Evolutionary conservation across 2,113 vertebrate genomes (phyloP).

Genomic region (Origma solitaria): DNA sequence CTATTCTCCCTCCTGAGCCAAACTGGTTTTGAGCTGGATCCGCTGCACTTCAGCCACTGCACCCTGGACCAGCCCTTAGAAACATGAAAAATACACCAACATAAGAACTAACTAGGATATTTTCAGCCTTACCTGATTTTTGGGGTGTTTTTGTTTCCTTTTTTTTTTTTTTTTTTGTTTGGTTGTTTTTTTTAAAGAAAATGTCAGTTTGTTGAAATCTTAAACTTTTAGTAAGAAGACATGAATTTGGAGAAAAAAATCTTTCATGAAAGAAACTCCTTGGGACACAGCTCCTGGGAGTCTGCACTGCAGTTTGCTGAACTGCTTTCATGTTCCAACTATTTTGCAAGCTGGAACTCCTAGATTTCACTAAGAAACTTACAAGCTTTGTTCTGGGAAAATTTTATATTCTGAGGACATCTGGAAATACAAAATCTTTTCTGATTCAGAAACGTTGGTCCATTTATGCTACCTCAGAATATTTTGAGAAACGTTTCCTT

Average conservation of each 20-base stretch:
- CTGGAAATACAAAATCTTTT: background rate
- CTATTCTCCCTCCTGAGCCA: background rate
- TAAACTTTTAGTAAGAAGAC: background rate
- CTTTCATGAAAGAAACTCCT: background rate
- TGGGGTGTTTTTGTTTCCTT: rapidly evolving
- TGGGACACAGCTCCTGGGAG: background rate
- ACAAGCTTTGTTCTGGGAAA: background rate
- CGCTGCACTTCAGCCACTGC: background rate
- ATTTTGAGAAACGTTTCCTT: background rate
- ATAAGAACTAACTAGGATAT: background rate
- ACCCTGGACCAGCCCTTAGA: background rate
- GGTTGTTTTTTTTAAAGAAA: background rate
- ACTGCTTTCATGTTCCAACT: background rate
- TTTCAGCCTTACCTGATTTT: background rate
- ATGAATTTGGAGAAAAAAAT: background rate
- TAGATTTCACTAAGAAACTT: background rate
- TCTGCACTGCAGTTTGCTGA: background rate
- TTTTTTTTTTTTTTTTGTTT: too few species aligned
- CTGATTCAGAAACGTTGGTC: background rate
- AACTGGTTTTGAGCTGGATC: background rate
- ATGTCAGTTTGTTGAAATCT: background rate
- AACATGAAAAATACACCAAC: background rate
- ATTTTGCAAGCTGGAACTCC: background rate
- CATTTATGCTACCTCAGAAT: background rate
- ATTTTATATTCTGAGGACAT: background rate